Evolutionary conservation across 1,140 invertebrate species (phyloP).

Genomic region (Portunus trituberculatus): DNA sequence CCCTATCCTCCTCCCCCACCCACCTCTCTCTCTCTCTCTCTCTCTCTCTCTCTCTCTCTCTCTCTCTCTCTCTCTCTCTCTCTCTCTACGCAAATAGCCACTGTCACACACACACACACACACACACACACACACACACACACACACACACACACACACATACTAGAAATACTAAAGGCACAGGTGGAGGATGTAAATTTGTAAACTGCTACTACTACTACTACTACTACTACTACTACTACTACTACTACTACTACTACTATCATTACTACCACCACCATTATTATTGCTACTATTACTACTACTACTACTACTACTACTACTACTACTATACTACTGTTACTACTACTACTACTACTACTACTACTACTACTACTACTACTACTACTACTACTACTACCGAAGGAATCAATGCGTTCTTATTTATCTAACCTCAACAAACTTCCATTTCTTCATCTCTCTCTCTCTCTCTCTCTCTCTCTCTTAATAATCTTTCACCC

Average conservation of each 20-base stretch:
- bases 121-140: background rate
- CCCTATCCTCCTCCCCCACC: background rate
- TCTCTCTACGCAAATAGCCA: background rate
- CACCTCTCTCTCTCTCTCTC: constrained; percentile 1
- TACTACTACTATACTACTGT: background rate
- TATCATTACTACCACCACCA: background rate
- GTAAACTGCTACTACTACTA: background rate
- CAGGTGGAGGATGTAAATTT: background rate
- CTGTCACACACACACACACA: background rate
- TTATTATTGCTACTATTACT: background rate
- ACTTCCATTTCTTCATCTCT: background rate
- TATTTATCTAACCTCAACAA: too few relatives aligned
- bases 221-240: background rate
- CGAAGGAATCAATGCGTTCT: too few relatives aligned
- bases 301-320: constrained; percentile 6
- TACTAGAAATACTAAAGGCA: background rate
- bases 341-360: constrained; percentile 17
- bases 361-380: constrained; percentile 16
- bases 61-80: background rate
- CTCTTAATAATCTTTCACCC: too few relatives aligned
- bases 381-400: background rate
- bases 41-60: background rate
- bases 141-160: background rate
- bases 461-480: background rate
- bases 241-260: background rate